phyloP scores from a whole-genome alignment of 2,888 invertebrate genomes.

The Leptopilina myrica region DNA sequence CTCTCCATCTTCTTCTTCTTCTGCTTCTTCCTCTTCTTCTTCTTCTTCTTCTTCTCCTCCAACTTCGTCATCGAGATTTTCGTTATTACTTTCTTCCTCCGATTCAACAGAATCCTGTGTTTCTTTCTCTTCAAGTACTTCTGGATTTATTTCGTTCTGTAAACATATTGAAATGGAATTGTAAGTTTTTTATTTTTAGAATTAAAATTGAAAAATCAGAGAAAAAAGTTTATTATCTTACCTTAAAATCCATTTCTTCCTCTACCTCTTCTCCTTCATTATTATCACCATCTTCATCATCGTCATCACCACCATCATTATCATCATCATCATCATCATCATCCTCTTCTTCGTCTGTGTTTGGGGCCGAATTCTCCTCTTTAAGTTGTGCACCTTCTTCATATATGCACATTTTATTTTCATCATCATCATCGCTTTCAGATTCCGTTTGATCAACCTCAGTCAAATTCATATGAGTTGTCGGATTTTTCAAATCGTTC shows the following conservation, averaged over 20 bases:
- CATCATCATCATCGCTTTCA: conserved; percentile 15
- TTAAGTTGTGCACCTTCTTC: neutral
- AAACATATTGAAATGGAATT: conserved; percentile 5
- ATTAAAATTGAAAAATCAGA: neutral
- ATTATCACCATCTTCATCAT: conserved; percentile 19
- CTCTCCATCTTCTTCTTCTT: conserved; percentile 18
- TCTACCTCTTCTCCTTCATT: conserved; percentile 33
- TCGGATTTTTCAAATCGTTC: neutral
- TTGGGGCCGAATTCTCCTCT: neutral
- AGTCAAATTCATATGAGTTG: conserved; percentile 14
- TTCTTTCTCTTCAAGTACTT: conserved; percentile 24
- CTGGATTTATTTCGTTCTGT: conserved; percentile 4
- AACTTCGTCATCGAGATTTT: conserved; percentile 57
- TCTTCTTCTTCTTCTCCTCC: conserved; percentile 57
- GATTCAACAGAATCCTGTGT: conserved; percentile 37
- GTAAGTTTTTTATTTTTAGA: neutral
- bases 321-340: conserved; percentile 25
- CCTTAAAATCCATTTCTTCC: conserved; percentile 20
- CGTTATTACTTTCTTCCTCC: conserved; percentile 56
- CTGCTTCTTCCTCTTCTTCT: conserved; percentile 47
- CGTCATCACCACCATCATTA: conserved; percentile 21
- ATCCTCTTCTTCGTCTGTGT: neutral
- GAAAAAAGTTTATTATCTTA: neutral
- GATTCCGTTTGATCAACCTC: conserved; percentile 46
- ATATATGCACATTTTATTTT: conserved; percentile 28